Evolutionary conservation across 1,140 invertebrate species (phyloP).

Genomic region (Mercenaria mercenaria): DNA sequence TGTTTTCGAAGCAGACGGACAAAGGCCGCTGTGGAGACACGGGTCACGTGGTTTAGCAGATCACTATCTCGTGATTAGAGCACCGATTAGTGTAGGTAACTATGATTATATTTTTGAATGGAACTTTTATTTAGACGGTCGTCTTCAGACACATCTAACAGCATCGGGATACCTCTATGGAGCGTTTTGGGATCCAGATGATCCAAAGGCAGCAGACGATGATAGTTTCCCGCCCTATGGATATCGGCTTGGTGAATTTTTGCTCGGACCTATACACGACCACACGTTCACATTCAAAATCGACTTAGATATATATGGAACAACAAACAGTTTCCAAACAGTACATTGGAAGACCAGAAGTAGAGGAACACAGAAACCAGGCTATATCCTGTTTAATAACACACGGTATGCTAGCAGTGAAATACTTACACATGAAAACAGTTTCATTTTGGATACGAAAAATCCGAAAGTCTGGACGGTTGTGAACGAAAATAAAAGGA

Average conservation of each 20-base stretch:
- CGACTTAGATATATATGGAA: conserved; percentile 52
- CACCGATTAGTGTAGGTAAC: conserved; percentile 75
- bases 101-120: conserved; percentile 83
- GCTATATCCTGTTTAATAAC: conserved; percentile 37
- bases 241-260: conserved; percentile 29
- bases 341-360: conserved; percentile 33
- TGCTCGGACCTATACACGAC: conserved; percentile 55
- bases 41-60: conserved; percentile 70
- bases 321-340: conserved; percentile 47
- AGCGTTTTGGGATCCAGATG: conserved; percentile 50
- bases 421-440: conserved; percentile 22
- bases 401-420: conserved; percentile 31
- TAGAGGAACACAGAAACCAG: background rate
- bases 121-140: conserved; percentile 75
- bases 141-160: conserved; percentile 49
- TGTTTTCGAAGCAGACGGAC: conserved; percentile 79
- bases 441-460: conserved; percentile 33
- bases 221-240: conserved; percentile 39
- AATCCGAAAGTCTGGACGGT: conserved; percentile 48
- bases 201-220: background rate
- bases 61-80: conserved; percentile 74
- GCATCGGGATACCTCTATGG: conserved; percentile 67
- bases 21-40: conserved; percentile 74
- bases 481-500: conserved; percentile 56
- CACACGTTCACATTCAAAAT: conserved; percentile 58